Conservation (phyloP, 2,888 invertebrate species). For the Eurytoma californica region DNA sequence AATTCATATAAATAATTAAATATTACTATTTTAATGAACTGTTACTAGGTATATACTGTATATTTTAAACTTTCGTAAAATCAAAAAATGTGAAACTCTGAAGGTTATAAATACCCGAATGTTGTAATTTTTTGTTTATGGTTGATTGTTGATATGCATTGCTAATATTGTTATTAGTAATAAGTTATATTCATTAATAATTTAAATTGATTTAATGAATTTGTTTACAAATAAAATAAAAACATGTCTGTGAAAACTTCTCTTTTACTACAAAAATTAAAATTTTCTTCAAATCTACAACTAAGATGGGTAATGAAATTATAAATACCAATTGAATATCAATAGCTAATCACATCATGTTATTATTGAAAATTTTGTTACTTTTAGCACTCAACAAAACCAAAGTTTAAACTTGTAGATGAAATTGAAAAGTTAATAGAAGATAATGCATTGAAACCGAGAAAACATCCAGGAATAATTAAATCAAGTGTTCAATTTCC, state of each 20-base stretch:
- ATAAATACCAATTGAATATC: not conserved
- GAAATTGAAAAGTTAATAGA: slow-evolving; percentile 76
- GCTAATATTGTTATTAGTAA: not conserved
- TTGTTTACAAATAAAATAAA: too few relatives aligned
- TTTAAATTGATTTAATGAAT: too few relatives aligned
- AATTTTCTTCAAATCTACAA: slow-evolving; percentile 29
- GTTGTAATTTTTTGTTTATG: not conserved
- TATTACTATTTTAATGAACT: too few relatives aligned
- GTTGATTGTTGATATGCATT: not conserved
- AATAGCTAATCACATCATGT: not conserved
- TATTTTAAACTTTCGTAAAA: too few relatives aligned
- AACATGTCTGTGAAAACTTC: too few relatives aligned
- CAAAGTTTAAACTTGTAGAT: slow-evolving; percentile 76
- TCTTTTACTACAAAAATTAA: slow-evolving; percentile 9
- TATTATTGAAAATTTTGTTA: slow-evolving; percentile 6
- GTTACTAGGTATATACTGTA: too few relatives aligned
- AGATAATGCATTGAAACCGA: slow-evolving; percentile 79
- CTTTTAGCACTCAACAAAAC: slow-evolving; percentile 66
- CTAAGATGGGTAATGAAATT: slow-evolving; percentile 51
- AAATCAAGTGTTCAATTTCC: slow-evolving; percentile 79
- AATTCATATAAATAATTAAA: too few relatives aligned
- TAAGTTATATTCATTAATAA: too few relatives aligned
- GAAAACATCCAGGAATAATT: slow-evolving; percentile 84
- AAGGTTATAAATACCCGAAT: too few relatives aligned
- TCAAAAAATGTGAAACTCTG: too few relatives aligned